Percentiles rank a stretch among this genome's conserved stretches.
Evolutionary conservation across 2,797 vertebrate species (phyloP).

Genomic region (Schizopygopsis pylzovi): DNA sequence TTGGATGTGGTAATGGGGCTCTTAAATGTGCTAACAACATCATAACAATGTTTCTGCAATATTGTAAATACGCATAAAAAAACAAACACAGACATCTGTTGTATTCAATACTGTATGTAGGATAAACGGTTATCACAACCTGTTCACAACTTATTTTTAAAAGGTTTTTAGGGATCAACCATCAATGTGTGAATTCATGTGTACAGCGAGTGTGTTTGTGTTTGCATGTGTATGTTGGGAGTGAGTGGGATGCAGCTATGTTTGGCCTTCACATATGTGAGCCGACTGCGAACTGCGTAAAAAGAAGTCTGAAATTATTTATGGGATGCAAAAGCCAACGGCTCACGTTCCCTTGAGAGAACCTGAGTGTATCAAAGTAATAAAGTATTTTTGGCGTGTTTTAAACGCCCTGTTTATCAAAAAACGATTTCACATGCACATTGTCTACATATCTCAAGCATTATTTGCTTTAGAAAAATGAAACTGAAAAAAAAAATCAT

Average conservation of each 20-base stretch:
- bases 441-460: not conserved
- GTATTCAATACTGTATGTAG: not conserved
- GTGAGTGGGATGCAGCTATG: slow-evolving; percentile 20
- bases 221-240: slow-evolving; percentile 36
- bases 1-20: not conserved
- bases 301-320: slow-evolving; percentile 23
- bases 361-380: slow-evolving; percentile 18
- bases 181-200: slow-evolving; percentile 5
- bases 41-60: not conserved
- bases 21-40: not conserved
- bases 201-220: slow-evolving; percentile 29
- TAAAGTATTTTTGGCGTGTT: not conserved
- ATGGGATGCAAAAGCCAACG: slow-evolving; percentile 24
- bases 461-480: slow-evolving; percentile 7
- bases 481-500: not conserved
- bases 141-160: not conserved
- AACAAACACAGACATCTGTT: not conserved
- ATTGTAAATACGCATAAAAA: not conserved
- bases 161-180: not conserved
- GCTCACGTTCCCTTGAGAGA: slow-evolving; percentile 17
- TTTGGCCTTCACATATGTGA: slow-evolving; percentile 24
- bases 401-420: not conserved
- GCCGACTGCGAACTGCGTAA: not conserved
- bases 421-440: not conserved
- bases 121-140: not conserved